Conservation (phyloP, 1,140 invertebrate genomes). For the Ips nitidus region DNA sequence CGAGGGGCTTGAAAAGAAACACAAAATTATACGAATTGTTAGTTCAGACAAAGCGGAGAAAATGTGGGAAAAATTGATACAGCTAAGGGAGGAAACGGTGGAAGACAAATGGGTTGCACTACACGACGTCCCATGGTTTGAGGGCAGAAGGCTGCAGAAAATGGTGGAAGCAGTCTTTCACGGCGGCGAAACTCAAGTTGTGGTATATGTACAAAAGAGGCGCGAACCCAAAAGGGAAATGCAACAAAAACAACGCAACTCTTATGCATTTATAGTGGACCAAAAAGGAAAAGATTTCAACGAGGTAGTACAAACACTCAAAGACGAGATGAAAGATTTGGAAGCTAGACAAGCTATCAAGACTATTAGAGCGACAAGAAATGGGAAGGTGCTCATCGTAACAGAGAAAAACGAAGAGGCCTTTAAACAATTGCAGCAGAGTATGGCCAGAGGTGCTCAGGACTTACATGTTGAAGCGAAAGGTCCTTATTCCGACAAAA, state of each 20-base stretch:
- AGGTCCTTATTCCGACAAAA: constrained; percentile 1
- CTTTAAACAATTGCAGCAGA: constrained; percentile 2
- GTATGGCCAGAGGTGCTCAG: background rate
- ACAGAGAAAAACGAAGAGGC: constrained; percentile 10
- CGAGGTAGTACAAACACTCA: background rate
- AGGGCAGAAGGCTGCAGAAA: background rate
- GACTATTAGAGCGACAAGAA: constrained; percentile 8
- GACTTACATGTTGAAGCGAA: background rate
- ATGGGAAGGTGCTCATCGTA: constrained; percentile 17
- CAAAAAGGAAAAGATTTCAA: background rate
- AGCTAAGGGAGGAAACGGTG: constrained; percentile 4
- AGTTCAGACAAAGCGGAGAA: background rate
- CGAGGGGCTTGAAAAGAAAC: background rate
- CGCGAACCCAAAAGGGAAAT: background rate
- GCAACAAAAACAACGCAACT: background rate
- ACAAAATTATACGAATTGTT: constrained; percentile 14
- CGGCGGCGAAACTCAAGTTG: background rate
- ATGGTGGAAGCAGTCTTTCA: constrained; percentile 1
- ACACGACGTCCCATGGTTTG: constrained; percentile 2
- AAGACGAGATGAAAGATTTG: background rate
- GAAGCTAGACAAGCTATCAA: background rate
- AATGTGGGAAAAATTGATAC: constrained; percentile 13
- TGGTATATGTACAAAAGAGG: background rate
- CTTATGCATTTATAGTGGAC: background rate
- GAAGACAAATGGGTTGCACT: constrained; percentile 11